Conservation (phyloP, 2,888 invertebrate species). For the Drosophila subquinaria region DNA sequence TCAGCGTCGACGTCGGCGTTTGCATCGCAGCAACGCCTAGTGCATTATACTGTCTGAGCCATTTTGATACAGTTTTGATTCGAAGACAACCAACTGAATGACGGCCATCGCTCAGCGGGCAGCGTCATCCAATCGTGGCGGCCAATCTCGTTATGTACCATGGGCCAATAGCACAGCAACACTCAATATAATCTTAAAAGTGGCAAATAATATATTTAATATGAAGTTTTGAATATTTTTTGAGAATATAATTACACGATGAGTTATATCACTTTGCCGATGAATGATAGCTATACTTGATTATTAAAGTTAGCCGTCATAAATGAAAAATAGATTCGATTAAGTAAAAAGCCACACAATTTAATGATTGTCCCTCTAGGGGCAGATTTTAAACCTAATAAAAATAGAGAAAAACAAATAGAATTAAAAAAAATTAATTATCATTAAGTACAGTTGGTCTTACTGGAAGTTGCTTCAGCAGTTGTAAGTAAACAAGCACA, state of each 20-base stretch:
- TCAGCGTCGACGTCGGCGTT: constrained; percentile 25
- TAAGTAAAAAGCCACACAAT: no score
- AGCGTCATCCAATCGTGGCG: constrained; percentile 31
- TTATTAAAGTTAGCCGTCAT: no score
- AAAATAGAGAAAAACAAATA: no score
- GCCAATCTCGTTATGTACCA: constrained; percentile 34
- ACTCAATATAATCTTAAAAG: neutral
- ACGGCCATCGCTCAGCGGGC: constrained; percentile 50
- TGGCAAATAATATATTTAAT: neutral
- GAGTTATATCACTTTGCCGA: neutral
- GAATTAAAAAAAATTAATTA: no score
- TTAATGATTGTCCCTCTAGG: no score
- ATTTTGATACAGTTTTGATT: constrained; percentile 76
- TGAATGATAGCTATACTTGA: no score
- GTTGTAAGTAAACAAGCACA: no score
- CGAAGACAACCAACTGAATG: constrained; percentile 61
- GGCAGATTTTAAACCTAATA: no score
- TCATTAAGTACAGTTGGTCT: no score
- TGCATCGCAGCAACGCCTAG: constrained; percentile 34
- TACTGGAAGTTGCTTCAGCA: no score
- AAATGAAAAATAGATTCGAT: no score
- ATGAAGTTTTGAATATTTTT: neutral
- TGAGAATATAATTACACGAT: neutral
- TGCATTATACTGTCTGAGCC: constrained; percentile 43
- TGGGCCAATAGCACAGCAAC: constrained; percentile 12